Evolutionary conservation across 2,113 vertebrate species (phyloP).

Genomic region (Pitta sordida): DNA sequence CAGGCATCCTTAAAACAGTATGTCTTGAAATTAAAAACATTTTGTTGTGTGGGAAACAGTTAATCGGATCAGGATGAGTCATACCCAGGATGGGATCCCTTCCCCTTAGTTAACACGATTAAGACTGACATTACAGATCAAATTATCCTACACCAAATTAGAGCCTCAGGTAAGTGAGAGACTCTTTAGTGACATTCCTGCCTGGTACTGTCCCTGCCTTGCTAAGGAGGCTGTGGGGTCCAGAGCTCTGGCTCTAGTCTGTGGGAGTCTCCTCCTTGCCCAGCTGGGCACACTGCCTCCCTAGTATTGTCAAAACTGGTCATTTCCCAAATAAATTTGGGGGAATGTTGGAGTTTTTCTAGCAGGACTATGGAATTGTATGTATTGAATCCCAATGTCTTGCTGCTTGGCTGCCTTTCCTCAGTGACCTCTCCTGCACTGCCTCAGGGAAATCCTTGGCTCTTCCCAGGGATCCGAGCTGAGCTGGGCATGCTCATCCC

Average conservation of each 20-base stretch:
- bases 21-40: neutral
- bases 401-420: neutral
- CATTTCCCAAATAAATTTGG: neutral
- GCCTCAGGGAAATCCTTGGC: neutral
- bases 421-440: neutral
- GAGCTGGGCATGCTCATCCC: fast-evolving
- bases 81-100: neutral
- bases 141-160: neutral
- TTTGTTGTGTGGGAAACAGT: constrained; percentile 8
- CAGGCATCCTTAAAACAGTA: neutral
- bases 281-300: neutral
- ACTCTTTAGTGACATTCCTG: neutral
- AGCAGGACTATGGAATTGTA: neutral
- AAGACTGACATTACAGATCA: constrained; percentile 21
- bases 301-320: fast-evolving
- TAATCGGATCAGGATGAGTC: constrained; percentile 34
- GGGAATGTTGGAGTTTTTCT: neutral
- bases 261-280: neutral
- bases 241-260: neutral
- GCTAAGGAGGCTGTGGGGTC: neutral
- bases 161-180: neutral
- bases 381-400: fast-evolving
- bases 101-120: neutral
- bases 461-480: neutral
- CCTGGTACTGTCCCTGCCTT: neutral